A percentile compares a stretch with the other conserved stretches of the same genome.
These are phyloP conservation scores for Megaustenia siamemsis DNA, from an alignment of 2,888 invertebrate species.

Conservation along the genomic window DNA sequence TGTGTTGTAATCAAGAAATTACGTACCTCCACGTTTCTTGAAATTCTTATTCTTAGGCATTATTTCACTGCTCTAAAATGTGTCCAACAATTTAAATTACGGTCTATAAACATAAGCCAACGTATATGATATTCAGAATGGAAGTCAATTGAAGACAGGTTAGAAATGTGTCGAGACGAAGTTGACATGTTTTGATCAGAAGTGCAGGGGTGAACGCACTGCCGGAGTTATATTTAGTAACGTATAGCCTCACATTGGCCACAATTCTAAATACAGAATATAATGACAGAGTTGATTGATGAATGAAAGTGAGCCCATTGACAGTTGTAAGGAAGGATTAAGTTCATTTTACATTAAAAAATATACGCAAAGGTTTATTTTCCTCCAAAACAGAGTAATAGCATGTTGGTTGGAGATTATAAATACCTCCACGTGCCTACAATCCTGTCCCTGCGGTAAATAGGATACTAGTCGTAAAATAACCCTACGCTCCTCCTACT, in stretches of 20 bases:
- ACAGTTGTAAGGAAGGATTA: too few species aligned
- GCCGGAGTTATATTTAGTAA: slow-evolving; percentile 35
- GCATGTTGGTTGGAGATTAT: not conserved
- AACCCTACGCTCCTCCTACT: not conserved
- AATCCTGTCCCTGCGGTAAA: not conserved
- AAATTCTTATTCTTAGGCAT: slow-evolving; percentile 49
- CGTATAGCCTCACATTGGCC: not conserved
- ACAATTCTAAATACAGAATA: not conserved
- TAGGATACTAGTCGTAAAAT: not conserved
- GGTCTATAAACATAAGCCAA: slow-evolving; percentile 48
- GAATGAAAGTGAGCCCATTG: not conserved
- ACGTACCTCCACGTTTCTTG: slow-evolving; percentile 52
- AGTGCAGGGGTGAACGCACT: slow-evolving; percentile 45
- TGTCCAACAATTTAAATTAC: slow-evolving; percentile 45
- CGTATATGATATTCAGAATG: slow-evolving; percentile 52
- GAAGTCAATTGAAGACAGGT: slow-evolving; percentile 44
- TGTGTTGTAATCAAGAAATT: not conserved
- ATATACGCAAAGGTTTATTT: too few species aligned
- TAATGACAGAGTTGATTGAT: not conserved
- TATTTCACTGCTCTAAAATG: slow-evolving; percentile 51
- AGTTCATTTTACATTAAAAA: too few species aligned
- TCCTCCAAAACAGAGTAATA: not conserved
- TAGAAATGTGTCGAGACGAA: slow-evolving; percentile 40
- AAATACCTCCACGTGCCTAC: not conserved
- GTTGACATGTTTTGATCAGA: slow-evolving; percentile 52